These are phyloP conservation scores for Dugesia japonica DNA, from an alignment of 2,888 invertebrate species.

Conservation along the genomic window DNA sequence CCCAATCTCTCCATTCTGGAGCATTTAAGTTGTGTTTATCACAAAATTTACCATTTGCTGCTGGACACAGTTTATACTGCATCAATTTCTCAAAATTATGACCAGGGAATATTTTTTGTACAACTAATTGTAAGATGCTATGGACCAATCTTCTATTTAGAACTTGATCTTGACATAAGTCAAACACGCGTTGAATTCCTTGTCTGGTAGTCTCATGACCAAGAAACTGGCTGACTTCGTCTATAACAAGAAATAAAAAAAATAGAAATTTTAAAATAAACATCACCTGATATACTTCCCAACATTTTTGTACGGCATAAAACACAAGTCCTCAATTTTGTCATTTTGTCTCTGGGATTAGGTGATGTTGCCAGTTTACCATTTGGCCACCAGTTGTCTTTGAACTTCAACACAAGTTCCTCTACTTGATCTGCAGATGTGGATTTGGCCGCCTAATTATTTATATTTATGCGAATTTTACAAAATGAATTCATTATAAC, in stretches of 20 bases:
- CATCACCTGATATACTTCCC: constrained; percentile 62
- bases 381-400: constrained; percentile 24
- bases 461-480: neutral
- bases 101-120: constrained; percentile 62
- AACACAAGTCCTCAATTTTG: constrained; percentile 62
- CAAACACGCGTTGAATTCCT: constrained; percentile 67
- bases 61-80: constrained; percentile 20
- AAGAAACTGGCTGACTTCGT: constrained; percentile 72
- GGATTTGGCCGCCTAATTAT: constrained; percentile 17
- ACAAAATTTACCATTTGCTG: neutral
- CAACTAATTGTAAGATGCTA: constrained; percentile 66
- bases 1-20: constrained; percentile 5
- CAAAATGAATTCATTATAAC: neutral
- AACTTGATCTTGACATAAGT: constrained; percentile 68
- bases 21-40: neutral
- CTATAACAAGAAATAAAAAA: no score
- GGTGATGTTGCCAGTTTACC: constrained; percentile 39
- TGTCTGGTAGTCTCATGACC: constrained; percentile 70
- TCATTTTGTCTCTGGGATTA: constrained; percentile 52
- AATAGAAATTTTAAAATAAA: neutral
- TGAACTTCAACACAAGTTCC: neutral
- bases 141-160: constrained; percentile 68
- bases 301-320: constrained; percentile 70
- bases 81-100: constrained; percentile 1
- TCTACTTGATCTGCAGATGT: constrained; percentile 32